Conservation (phyloP, 1,140 invertebrate genomes). For the Musca vetustissima region DNA sequence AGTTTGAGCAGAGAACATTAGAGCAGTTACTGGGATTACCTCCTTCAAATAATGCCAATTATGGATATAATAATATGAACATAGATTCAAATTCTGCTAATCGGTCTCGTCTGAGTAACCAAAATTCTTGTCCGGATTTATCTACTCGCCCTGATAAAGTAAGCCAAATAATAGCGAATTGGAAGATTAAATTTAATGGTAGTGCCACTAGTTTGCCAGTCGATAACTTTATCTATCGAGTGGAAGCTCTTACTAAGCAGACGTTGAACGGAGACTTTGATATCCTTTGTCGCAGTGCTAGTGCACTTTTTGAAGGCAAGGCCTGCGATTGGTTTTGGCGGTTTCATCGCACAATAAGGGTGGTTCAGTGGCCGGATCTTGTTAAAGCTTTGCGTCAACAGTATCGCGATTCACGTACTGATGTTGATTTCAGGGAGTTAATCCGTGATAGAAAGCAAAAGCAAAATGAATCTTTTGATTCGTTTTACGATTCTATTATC, state of each 20-base stretch:
- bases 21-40: background rate
- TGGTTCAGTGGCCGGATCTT: too few species aligned
- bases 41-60: background rate
- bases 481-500: too few species aligned
- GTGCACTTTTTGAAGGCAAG: background rate
- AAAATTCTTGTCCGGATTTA: too few species aligned
- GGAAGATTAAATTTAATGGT: slow-evolving; percentile 17
- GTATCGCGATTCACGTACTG: too few species aligned
- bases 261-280: background rate
- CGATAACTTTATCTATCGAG: slow-evolving; percentile 19
- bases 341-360: too few species aligned
- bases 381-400: too few species aligned
- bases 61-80: background rate
- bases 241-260: slow-evolving; percentile 10
- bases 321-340: too few species aligned
- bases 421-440: too few species aligned
- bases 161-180: slow-evolving; percentile 13
- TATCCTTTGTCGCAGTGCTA: background rate
- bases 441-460: too few species aligned
- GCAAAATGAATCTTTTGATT: too few species aligned
- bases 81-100: background rate
- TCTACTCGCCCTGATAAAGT: background rate
- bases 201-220: background rate
- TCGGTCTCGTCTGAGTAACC: too few species aligned
- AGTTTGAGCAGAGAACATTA: background rate